These are phyloP conservation scores for Anneissia japonica DNA, from an alignment of 35 echinoderm and acorn worm species.

Conservation along the genomic window DNA sequence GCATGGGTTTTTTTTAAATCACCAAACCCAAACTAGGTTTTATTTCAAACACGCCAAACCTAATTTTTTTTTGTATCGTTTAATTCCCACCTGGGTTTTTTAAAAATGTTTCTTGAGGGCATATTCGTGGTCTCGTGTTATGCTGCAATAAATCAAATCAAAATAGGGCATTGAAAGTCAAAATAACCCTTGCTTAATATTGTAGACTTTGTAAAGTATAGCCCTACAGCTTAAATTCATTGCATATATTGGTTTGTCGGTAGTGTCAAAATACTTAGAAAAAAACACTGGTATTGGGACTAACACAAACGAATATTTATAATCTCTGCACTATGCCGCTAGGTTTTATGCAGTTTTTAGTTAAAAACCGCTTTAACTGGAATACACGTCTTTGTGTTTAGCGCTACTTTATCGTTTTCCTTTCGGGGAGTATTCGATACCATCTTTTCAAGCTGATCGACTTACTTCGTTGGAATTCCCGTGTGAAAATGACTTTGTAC, in stretches of 20 bases:
- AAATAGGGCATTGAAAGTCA: too few species aligned
- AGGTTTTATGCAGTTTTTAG: background rate
- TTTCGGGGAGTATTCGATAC: background rate
- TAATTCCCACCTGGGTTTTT: too few species aligned
- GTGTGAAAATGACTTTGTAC: background rate
- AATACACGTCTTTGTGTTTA: background rate
- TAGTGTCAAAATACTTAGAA: background rate
- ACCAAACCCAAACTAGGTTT: too few species aligned
- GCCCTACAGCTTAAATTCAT: too few species aligned
- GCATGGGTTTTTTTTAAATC: too few species aligned
- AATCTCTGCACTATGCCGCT: background rate
- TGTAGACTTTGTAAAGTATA: background rate
- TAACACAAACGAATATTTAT: background rate
- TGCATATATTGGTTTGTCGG: background rate
- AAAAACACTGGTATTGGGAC: background rate
- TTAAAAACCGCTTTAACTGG: background rate
- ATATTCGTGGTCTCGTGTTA: too few species aligned
- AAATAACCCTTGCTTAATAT: too few species aligned
- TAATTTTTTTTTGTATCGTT: too few species aligned
- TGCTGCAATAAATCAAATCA: too few species aligned
- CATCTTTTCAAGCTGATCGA: background rate
- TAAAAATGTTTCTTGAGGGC: too few species aligned
- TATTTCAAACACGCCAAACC: too few species aligned
- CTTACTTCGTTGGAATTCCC: background rate
- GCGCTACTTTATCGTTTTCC: background rate